Base-by-base conservation (phyloP, 2,113 vertebrate genomes). In the Oplegnathus fasciatus region DNA sequence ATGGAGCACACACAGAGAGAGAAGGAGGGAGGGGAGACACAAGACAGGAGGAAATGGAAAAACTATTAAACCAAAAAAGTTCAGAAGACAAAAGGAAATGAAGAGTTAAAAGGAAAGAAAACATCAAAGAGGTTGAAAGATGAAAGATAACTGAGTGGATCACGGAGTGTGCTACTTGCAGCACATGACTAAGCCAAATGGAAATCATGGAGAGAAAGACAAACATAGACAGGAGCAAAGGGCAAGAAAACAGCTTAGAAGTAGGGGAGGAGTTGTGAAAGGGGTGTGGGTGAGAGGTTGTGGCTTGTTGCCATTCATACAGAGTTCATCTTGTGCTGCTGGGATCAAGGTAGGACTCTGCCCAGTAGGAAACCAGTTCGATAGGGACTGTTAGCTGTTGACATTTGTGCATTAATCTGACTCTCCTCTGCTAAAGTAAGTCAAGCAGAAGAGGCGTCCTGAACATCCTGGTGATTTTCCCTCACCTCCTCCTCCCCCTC, bases 11-110 rank as follows among this genome's bases (percentile, higher is more conserved):
- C 83, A 91, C 32, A 90, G 24, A 73, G 3, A 37, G 68, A 44
- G 75, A 52, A 54, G 62, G 60, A 44, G 72, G 80, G 82, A 77
- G 75, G 80, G 80, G 78, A 32, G 64, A 93, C 84, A 93, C 86
- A 84, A 86, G 86, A 93, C 88, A 93, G 87, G 82, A 93, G 91
- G 92, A 94, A 93, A 92, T 93, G 91, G 78, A 90, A 90, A 92
- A 86, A 82, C 62, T 76, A 92, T 92, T 93, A 93, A 94, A 94
- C 48, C 46, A 84, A 92, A 88, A 89, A 58, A 80, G 83, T 46
- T 76, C 20, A 71, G 79, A 71, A 85, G 34, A 89, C 37, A 80
- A 76, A 83, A 75, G 71, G 52, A 89, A 90, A 91, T 88, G 86
- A 92, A 89, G 77, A 87, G 86, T 91, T 87, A 87, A 92, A 88